Conservation (phyloP, 2,888 invertebrate genomes). For the Ophonus ardosiacus region DNA sequence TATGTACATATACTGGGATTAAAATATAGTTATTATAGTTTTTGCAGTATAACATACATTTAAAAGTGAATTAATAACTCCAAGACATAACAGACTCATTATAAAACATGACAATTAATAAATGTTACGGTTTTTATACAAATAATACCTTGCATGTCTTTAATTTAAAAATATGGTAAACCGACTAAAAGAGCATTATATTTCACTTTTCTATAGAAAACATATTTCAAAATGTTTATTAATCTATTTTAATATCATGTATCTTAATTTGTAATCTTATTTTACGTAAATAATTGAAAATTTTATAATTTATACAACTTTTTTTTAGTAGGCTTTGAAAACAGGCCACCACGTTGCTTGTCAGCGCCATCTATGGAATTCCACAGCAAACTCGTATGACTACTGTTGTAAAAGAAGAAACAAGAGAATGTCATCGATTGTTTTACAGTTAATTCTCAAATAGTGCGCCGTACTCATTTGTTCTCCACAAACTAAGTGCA, state of each 20-base stretch:
- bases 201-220: background rate
- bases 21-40: background rate
- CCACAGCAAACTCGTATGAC: background rate
- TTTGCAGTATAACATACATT: background rate
- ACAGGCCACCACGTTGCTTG: background rate
- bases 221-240: background rate
- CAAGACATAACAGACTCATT: background rate
- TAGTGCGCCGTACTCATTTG: background rate
- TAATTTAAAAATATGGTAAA: background rate
- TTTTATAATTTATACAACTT: background rate
- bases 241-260: background rate
- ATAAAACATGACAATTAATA: background rate
- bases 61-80: background rate
- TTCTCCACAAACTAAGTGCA: background rate
- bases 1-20: background rate
- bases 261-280: background rate
- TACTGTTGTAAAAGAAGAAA: background rate
- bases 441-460: slow-evolving; percentile 19
- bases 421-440: slow-evolving; percentile 35
- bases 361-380: background rate
- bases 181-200: too few species aligned
- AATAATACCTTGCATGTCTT: background rate
- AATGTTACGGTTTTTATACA: background rate
- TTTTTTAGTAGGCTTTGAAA: background rate
- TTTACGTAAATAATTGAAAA: background rate